Conservation (phyloP, 2,113 vertebrate species). For the Strigops habroptila region DNA sequence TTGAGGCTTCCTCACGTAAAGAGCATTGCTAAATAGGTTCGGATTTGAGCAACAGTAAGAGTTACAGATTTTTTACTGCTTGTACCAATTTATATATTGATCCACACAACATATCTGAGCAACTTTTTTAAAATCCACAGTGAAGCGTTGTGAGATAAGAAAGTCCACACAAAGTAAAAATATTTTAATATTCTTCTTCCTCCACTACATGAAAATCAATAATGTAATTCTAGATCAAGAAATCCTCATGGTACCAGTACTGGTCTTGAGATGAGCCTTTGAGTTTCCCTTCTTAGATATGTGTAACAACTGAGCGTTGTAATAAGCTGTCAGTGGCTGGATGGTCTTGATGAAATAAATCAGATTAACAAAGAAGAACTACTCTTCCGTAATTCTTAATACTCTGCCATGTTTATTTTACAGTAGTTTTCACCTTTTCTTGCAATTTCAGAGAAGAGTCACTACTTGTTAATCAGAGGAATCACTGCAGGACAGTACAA, state of each 20-base stretch:
- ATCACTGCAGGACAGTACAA: background rate
- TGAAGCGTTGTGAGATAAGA: background rate
- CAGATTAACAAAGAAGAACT: background rate
- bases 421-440: background rate
- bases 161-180: background rate
- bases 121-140: background rate
- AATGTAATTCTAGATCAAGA: background rate
- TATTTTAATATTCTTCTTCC: background rate
- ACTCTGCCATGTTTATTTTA: background rate
- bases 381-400: background rate
- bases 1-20: background rate
- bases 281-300: background rate
- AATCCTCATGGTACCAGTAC: background rate
- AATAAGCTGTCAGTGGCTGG: background rate
- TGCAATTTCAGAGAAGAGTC: background rate
- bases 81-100: constrained; percentile 9
- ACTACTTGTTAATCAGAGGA: background rate
- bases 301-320: background rate
- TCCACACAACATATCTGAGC: background rate
- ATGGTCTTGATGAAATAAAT: background rate
- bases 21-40: background rate
- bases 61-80: background rate
- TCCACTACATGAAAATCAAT: background rate
- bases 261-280: background rate
- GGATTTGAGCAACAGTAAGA: background rate